Base-by-base conservation (phyloP, 2,113 vertebrate genomes). In the Progne subis region DNA sequence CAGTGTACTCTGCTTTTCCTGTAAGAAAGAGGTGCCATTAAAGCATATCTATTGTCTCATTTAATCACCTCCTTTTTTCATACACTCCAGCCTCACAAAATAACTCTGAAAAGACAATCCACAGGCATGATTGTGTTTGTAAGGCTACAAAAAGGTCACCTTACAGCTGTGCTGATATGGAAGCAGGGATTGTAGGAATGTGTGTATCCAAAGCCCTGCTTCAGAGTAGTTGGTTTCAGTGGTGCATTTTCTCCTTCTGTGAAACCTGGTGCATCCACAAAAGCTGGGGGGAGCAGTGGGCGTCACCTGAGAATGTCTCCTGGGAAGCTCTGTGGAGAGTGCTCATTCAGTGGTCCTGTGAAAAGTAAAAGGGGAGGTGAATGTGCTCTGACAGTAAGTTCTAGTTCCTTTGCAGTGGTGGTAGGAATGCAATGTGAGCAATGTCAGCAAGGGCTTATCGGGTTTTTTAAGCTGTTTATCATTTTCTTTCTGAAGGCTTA, bases 21-120 rank as follows among this genome's bases (percentile, higher is more conserved):
- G 53, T 52, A 90, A 81, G 65, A 81, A 91, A 71, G 71, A 90
- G 65, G 56, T 79, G 80, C 72, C 88, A 91, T 81, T 90, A 95
- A 88, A 93, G 61, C 88, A 21, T 79, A 44, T 31, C 90, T 96
- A 88, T 94, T 95, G 88, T 96, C 88, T 96, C 85, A 68, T 90
- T 96, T 96, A 92, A 91, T 95, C 95, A 92, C 77, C 69, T 86
- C 60, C 31, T 88, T 93, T 95, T 88, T 90, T 90, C 76, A 60
- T 88, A 67, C 60, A 46, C 60, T 92, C 60, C 31, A 56, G 72
- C 57, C 76, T 86, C 86, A 89, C 92, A 88, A 84, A 96, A 91
- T 92, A 94, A 92, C 68, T 80, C 91, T 86, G 90, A 79, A 93
- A 93, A 93, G 88, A 96, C 95, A 91, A 93, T 95, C 80, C 77